Conservation (phyloP, 2,888 invertebrate species). For the Troilus luridus region DNA sequence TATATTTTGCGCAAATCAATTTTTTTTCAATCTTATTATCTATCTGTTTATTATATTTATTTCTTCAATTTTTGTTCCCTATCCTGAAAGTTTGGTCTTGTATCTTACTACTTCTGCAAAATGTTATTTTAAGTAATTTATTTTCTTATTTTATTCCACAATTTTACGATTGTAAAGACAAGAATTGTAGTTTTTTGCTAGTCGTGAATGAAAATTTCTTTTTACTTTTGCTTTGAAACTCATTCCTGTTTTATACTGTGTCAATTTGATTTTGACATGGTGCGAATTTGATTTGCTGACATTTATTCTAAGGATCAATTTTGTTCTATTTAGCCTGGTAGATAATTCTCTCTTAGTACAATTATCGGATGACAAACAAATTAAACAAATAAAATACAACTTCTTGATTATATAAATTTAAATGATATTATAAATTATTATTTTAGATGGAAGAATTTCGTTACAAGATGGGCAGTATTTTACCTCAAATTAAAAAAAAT, state of each 20-base stretch:
- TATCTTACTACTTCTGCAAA: not conserved
- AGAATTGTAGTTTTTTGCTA: not conserved
- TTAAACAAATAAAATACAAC: not conserved
- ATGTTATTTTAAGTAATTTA: not conserved
- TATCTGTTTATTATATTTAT: not conserved
- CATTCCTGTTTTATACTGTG: not conserved
- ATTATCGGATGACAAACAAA: not conserved
- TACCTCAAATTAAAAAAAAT: conserved; percentile 85
- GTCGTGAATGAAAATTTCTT: not conserved
- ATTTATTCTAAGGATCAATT: not conserved
- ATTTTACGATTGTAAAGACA: not conserved
- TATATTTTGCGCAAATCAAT: conserved; percentile 40
- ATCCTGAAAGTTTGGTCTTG: no score
- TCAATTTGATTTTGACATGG: not conserved
- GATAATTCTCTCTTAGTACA: not conserved
- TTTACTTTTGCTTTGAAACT: not conserved
- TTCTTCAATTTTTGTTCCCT: not conserved
- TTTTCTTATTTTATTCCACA: no score
- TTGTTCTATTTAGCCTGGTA: not conserved
- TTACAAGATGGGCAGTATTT: conserved; percentile 80
- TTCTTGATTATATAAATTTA: not conserved
- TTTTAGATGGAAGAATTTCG: conserved; percentile 86
- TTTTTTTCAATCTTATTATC: not conserved
- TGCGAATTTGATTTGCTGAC: not conserved
- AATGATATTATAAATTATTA: conserved; percentile 59